These are phyloP conservation scores for Deilephila porcellus DNA, from an alignment of 2,888 invertebrate genomes.

Conservation along the genomic window DNA sequence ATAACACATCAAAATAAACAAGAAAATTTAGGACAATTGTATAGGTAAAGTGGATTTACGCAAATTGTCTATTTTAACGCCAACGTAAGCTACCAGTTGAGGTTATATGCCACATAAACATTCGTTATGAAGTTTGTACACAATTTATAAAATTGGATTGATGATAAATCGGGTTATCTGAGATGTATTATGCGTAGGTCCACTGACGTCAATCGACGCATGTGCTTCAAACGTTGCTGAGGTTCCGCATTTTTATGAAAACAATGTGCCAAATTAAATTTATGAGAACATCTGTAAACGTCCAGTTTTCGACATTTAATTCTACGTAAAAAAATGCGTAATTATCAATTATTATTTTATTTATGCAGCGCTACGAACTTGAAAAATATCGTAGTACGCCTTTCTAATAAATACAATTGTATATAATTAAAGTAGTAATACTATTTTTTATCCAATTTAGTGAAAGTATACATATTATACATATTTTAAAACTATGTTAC, in stretches of 20 bases:
- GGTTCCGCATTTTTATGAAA: conserved; percentile 9
- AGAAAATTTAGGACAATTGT: background rate
- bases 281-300: too few species aligned
- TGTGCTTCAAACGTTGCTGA: conserved; percentile 32
- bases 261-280: background rate
- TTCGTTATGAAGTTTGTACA: conserved; percentile 30
- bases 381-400: too few species aligned
- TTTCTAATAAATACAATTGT: too few species aligned
- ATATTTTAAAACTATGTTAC: too few species aligned
- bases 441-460: too few species aligned
- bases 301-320: too few species aligned
- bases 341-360: too few species aligned
- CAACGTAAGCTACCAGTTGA: conserved; percentile 18
- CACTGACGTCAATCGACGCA: conserved; percentile 36
- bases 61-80: background rate
- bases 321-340: too few species aligned
- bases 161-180: conserved; percentile 32
- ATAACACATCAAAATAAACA: background rate
- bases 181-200: conserved; percentile 22
- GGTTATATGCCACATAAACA: conserved; percentile 23
- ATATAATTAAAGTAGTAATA: too few species aligned
- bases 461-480: too few species aligned
- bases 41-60: background rate
- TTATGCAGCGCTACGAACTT: too few species aligned
- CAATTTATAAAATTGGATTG: conserved; percentile 24